Evolutionary conservation across 2,888 invertebrate species (phyloP), one percentile per base, ranked within the genome.

Genomic region (Cremastinae sp.): DNA sequence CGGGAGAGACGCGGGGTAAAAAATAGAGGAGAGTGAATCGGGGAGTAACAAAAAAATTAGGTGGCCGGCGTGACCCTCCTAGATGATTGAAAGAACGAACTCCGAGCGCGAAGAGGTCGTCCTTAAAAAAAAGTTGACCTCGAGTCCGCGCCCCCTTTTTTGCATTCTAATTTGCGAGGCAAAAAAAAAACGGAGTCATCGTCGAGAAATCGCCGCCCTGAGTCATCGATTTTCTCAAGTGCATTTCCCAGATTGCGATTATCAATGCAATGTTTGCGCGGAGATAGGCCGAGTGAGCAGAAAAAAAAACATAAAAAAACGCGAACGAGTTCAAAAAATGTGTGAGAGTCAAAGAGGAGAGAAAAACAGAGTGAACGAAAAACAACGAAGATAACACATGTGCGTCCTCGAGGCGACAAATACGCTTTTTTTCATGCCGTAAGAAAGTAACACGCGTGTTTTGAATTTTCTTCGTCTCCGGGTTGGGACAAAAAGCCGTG

Each of bases 381-480:
- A 51, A 47, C 9, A 18, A 49, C 12, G 34, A 45, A 14, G 56
- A 53, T 53, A 47, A 49, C 14, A 20, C 43, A 7, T 56, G 56
- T 38, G 54, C 22, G 34, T 54, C 54, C 34, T 36, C 54, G 54
- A 14, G 10, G 16, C 56, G 18, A 38, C 14, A 56, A 56, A 14
- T 56, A 38, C 38, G 14, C 38, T 56, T 56, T 18, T 18, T 34
- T n/a, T 18, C 18, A 0, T n/a, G 1, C 18, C 18, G 18, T 18
- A 18, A 14, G 12, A 12, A 0, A 3, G 14, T 34, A 54, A 16
- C 14, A 8, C 14, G 54, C 14, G 36, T 20, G 14, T 53, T 8
- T 34, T 28, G 34, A 53, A n/a, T 12, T 4, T 28, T 28, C 28
- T 28, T 28, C 28, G 5, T 3, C 28, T 28, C 28, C 28, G 28